Evolutionary conservation across 2,113 vertebrate genomes (phyloP), one percentile per base, ranked within the genome.

Genomic region (Anhinga anhinga): DNA sequence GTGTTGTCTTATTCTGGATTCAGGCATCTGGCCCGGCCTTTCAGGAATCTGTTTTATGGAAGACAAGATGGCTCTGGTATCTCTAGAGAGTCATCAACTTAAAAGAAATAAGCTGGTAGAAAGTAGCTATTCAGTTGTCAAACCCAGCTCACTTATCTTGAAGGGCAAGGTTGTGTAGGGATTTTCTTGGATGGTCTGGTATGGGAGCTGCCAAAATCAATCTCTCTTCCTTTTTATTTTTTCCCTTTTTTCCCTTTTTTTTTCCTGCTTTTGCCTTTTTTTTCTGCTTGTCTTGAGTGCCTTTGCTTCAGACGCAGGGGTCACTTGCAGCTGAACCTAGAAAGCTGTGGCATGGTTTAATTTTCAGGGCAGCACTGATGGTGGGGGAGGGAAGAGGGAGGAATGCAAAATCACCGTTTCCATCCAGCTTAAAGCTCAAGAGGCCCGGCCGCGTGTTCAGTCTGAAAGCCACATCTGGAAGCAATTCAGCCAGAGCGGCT

Each of bases 391-490:
- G 91, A 82, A 15, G 63, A 81, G 56, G 80, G 59, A 95, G 83
- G 95, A 96, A 96, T 95, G 94, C 81, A 47, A 49, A 96, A 96
- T 95, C 93, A 26, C 95, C 86, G 3, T 97, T 97, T 97, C 93
- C 95, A 94, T 32, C 72, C 92, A 94, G 84, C 74, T 52, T 6
- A 66, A 61, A 95, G 88, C 95, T 90, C 63, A 32, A 38, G 94
- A 42, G 96, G 96, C 91, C 85, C 2, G 8, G 82, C 94, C 52
- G 9, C 6, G 29, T 78, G 96, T 82, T 97, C 92, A 30, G 52
- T 47, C 95, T 76, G 90, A 71, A 88, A 85, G 87, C 76, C 92
- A 92, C 97, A 97, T 97, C 98, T 98, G 97, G 97, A 98, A 96
- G 45, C 97, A 94, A 97, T 98, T 97, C 88, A 50, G 92, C 88